These are phyloP conservation scores for Seira sanloemensis DNA, from an alignment of 2,888 invertebrate genomes.

Conservation along the genomic window DNA sequence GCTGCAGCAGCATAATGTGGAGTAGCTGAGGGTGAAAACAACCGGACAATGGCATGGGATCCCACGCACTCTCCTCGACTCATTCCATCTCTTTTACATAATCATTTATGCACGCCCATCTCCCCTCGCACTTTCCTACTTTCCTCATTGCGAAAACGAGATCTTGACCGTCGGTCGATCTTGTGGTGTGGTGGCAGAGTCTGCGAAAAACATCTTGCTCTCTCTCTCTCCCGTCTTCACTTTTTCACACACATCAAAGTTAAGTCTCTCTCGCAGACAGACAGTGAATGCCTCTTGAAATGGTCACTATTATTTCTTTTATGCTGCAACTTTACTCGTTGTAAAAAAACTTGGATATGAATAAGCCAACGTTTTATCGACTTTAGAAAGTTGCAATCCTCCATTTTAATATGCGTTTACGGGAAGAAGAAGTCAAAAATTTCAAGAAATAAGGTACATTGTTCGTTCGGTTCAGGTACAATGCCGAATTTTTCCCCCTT, in stretches of 20 bases:
- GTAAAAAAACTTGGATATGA: no score
- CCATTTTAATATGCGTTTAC: no score
- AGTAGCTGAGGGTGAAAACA: constrained; percentile 25
- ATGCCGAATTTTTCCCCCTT: no score
- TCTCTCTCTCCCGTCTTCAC: background rate
- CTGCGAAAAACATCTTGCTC: background rate
- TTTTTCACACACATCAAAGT: background rate
- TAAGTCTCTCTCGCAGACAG: background rate
- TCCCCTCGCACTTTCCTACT: constrained; percentile 1
- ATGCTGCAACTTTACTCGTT: background rate
- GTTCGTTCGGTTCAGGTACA: no score
- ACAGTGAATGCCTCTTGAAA: no score
- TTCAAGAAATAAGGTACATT: no score
- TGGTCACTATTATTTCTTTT: background rate
- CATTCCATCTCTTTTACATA: constrained; percentile 1
- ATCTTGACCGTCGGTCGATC: constrained; percentile 38
- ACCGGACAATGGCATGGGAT: constrained; percentile 38
- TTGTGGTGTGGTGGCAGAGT: no score
- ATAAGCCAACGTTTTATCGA: no score
- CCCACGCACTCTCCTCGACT: background rate
- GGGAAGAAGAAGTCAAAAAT: no score
- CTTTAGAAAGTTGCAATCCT: no score
- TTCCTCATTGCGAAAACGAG: constrained; percentile 3
- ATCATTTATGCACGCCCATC: constrained; percentile 42
- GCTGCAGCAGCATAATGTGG: background rate